Base-by-base conservation (phyloP, 1,140 invertebrate species). In the Drosophila nigromelanica region DNA sequence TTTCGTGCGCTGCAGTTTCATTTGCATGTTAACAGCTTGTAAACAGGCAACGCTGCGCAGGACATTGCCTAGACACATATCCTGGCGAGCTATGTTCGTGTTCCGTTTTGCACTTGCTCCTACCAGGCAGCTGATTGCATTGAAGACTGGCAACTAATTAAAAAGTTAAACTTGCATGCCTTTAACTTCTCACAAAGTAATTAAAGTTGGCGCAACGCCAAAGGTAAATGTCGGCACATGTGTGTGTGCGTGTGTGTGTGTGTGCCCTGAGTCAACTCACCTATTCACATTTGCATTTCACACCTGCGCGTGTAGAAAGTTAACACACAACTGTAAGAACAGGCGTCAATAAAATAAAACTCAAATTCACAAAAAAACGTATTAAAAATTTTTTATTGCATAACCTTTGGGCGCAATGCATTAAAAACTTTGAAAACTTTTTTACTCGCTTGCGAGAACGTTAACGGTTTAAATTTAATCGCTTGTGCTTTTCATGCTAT, bases 121-220 rank as follows among this genome's bases (percentile, higher is more conserved):
- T 68, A 74, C 60, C 69, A 39, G 58, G 42, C 52, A 66, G 78
- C 67, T 86, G 75, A 89, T 87, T 87, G 83, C 83, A 76, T 79
- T 82, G 78, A 89, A 78, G 83, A 67, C 70, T 63, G 70, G 78
- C 81, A 87, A 87, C 82, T 87, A 87, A 87, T 87, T 87, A 87
- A 87, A 87, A 87, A 87, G 82, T 87, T 87, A 89, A 81, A 70
- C 79, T 89, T 70, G 79, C 69, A 82, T 80, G 79, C 82, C 82
- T 87, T 87, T 87, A 87, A 87, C 83, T 87, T 87, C 76, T 70
- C 71, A 62, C 83, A 89, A 87, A 87, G 82, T 87, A 87, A 87
- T 87, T 87, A 87, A 87, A 87, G 83, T 87, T 87, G 73, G 77
- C 80, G 78, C 52, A 52, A 51, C 66, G 76, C 67, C 67, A 76